Evolutionary conservation across 1,140 invertebrate genomes (phyloP), one percentile per base, ranked within the genome.

Genomic region (Heliconius hermathena): DNA sequence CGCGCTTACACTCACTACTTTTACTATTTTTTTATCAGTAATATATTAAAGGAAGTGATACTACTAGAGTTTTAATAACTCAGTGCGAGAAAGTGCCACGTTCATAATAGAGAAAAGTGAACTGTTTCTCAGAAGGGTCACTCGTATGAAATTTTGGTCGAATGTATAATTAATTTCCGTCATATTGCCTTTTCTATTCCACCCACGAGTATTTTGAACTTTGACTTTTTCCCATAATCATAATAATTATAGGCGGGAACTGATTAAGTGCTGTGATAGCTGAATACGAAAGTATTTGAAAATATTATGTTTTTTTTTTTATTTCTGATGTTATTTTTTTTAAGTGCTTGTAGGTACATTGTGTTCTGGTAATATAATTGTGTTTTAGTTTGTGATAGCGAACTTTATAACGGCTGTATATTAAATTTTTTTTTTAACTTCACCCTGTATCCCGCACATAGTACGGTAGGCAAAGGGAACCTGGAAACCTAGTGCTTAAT

Each of bases 181-280:
- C 77, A 79, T 79, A 71, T 74, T 78, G 66, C 36, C 16, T n/a
- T 71, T 77, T 71, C 16, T 22, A n/a, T 75, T 71, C 41, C 33
- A 13, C 29, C 73, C 73, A 74, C 73, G 78, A 33, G 57, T 33
- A 75, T 22, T 79, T 79, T 75, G 78, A 79, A 73, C 78, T 75
- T 79, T 70, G 20, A 66, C 60, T 26, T 66, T 66, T 66, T 11
- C 60, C 60, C 46, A 79, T 79, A 71, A 79, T 75, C 70, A 77
- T 80, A 49, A 83, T 80, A 71, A 80, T 76, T 76, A 78, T 74
- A 79, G 70, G 75, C 49, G 57, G 72, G 76, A 81, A 81, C 83
- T 81, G 84, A 85, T 85, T 79, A 81, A 81, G 77, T 77, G 74
- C 60, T 20, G 6, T 71, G 84, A 85, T 85, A 84, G 74, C 60